Base-by-base conservation (phyloP, 2,797 vertebrate genomes). In the Coilia nasus region DNA sequence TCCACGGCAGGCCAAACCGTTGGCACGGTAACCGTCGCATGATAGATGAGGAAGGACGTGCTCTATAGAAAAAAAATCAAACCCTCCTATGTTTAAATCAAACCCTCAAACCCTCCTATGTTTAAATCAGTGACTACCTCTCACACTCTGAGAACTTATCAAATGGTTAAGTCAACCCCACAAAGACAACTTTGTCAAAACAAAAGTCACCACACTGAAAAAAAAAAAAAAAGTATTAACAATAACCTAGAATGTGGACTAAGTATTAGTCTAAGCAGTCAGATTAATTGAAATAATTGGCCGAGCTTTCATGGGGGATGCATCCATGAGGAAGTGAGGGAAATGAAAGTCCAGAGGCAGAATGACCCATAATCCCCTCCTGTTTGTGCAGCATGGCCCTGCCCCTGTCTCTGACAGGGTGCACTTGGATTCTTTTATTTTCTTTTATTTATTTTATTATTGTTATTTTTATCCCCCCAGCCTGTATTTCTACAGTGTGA, bases 261-360 rank as follows among this genome's bases (percentile, higher is more conserved):
- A 71, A 35, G 31, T 71, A 35, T 71, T 71, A 67, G 25, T 31
- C 64, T 71, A 31, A 31, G 31, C 25, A 71, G 31, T 71, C 64
- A 15, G 64, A 71, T 71, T 78, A 78, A 78, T 78, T 78, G 19
- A 78, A 41, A 78, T 44, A 78, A 78, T 78, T 41, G 71, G 31
- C 35, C 9, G 35, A 15, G 71, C 6, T 41, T 78, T 44, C 31
- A 44, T 19, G 17, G 71, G 35, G 71, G 71, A 78, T 19, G 71
- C 35, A 78, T 35, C 19, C 35, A 85, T 7, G 28, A 85, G 78
- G 81, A 83, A 87, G 64, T 6, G 2, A 62, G 35, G 19, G 81
- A 62, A 67, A 87, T 57, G 46, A n/a, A 82, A 86, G 78, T 41
- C 54, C 15, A 41, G 21, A 67, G 62, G 19, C 46, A 80, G 81